Conservation (phyloP, 2,888 invertebrate genomes). For the Phorcus lineatus region DNA sequence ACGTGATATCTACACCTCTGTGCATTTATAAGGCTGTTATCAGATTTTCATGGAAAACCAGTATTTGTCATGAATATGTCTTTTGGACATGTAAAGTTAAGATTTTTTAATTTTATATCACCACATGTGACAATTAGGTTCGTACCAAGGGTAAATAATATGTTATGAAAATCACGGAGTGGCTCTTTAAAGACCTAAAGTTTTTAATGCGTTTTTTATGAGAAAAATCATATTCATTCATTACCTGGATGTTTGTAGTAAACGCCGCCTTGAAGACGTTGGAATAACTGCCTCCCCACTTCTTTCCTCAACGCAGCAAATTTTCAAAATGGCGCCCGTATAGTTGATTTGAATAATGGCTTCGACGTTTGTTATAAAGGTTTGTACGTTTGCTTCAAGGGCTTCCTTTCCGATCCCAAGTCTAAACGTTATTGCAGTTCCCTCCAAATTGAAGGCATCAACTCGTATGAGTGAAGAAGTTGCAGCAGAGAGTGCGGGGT, state of each 20-base stretch:
- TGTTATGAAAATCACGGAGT: no score
- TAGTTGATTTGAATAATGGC: slow-evolving; percentile 46
- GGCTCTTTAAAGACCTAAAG: no score
- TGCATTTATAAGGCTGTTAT: no score
- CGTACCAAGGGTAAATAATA: no score
- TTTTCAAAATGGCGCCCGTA: slow-evolving; percentile 46
- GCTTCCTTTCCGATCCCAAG: slow-evolving; percentile 44
- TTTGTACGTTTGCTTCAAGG: slow-evolving; percentile 45
- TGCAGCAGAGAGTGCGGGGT: slow-evolving; percentile 42
- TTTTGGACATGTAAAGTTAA: no score
- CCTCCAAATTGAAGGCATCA: slow-evolving; percentile 59
- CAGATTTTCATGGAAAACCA: no score
- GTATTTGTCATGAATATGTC: no score
- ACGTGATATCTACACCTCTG: no score
- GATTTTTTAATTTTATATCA: no score
- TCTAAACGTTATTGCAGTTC: slow-evolving; percentile 45
- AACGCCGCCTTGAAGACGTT: slow-evolving; percentile 27
- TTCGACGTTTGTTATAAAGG: slow-evolving; percentile 52
- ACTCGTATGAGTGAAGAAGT: slow-evolving; percentile 56
- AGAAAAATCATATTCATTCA: no score
- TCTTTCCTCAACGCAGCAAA: slow-evolving; percentile 57
- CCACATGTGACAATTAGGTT: no score
- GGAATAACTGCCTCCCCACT: slow-evolving; percentile 30
- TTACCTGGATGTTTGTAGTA: slow-evolving; percentile 41
- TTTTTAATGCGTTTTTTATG: no score